Evolutionary conservation across 2,797 vertebrate species (phyloP).

Genomic region (Gymnothorax reevesii): DNA sequence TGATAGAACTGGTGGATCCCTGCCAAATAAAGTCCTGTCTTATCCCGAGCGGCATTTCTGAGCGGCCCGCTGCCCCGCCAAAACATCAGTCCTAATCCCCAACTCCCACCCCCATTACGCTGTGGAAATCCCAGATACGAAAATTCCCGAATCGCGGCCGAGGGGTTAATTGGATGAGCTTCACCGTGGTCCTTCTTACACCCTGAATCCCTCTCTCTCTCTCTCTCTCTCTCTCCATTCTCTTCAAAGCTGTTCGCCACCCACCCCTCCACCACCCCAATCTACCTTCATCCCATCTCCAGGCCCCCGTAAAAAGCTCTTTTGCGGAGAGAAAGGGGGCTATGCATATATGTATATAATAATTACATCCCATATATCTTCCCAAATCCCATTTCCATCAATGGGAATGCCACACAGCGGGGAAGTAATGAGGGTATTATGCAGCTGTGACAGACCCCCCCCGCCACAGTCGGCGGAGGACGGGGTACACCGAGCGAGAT

Average conservation of each 20-base stretch:
- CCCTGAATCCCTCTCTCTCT: neutral
- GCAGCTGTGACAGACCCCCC: constrained; percentile 67
- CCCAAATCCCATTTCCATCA: constrained; percentile 76
- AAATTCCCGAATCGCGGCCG: constrained; percentile 19
- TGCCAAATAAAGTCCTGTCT: constrained; percentile 24
- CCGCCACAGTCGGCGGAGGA: constrained; percentile 54
- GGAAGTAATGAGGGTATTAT: constrained; percentile 76
- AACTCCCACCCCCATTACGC: neutral
- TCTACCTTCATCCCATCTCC: constrained; percentile 7
- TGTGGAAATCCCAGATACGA: neutral
- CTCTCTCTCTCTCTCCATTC: constrained; percentile 14
- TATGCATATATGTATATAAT: constrained; percentile 77
- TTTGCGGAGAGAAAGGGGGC: constrained; percentile 25
- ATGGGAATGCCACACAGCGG: constrained; percentile 68
- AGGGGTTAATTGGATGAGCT: constrained; percentile 30
- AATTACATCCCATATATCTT: constrained; percentile 78
- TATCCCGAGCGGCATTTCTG: neutral
- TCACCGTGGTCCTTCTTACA: neutral
- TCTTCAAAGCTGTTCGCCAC: neutral
- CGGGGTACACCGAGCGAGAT: constrained; percentile 60
- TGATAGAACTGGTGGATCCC: constrained; percentile 10
- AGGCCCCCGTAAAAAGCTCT: constrained; percentile 16
- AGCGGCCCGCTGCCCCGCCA: neutral
- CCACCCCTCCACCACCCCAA: neutral
- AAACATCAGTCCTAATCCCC: neutral